Evolutionary conservation across 1,140 invertebrate species (phyloP), one percentile per base, ranked within the genome.

Genomic region (Scylla paramamosain): DNA sequence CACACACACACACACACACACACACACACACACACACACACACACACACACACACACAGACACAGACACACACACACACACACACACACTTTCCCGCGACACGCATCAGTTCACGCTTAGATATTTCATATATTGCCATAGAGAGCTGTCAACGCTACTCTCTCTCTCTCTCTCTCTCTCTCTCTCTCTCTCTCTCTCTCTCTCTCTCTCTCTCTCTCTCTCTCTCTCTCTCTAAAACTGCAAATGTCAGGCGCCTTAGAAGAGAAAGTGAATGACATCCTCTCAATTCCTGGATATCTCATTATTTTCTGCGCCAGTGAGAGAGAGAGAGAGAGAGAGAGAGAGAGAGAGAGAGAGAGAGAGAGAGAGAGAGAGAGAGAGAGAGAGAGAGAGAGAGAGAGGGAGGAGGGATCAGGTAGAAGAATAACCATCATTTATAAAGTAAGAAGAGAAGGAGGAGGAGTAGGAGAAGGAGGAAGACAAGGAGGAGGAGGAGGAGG

Each of bases 341-440:
- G 86, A 88, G 86, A 88, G 86, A 88, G 86, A 88, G 86, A 88
- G 86, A 88, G 86, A 88, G 86, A 88, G 86, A 88, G 86, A 88
- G 31, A 14, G 39, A 39, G 39, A 39, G 39, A 39, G 84, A 87
- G 84, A 87, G 16, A 28, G 29, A 88, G 86, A 88, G 86, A 88
- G 86, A 88, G 86, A 88, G 86, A 88, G 86, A 88, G 86, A 88
- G 86, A 88, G 86, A 88, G 86, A 88, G 86, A 88, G 31, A 14
- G 39, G 6, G 39, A 39, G 39, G 6, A 39, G 39, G 39, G 39
- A 39, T 39, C 39, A 2, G 6, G 39, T 39, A 39, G 39, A 39
- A 39, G 39, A 39, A 39, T 39, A 39, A 39, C 39, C 39, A 39
- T 39, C 39, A 39, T 39, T 39, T 39, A 39, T 39, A 39, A 25